Conservation (phyloP, 2,888 invertebrate genomes). For the Epinotia demarniana region DNA sequence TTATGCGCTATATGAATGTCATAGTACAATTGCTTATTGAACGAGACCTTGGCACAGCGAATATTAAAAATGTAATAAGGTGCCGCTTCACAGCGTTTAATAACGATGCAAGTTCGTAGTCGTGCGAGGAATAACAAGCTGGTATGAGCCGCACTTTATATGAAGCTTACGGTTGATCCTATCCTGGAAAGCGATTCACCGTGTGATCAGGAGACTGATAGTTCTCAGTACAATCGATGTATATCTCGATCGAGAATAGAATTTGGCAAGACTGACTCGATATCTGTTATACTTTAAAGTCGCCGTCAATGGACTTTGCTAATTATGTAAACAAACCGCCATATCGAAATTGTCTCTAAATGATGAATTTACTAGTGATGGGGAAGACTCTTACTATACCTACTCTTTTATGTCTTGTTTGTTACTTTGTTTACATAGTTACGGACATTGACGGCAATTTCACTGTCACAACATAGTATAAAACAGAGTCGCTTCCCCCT, state of each 20-base stretch:
- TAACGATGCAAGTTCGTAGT: constrained; percentile 18
- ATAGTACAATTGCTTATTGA: not conserved
- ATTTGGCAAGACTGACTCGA: too few species aligned
- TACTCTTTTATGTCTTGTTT: too few species aligned
- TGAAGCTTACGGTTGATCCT: constrained; percentile 19
- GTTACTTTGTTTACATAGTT: too few species aligned
- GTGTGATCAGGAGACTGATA: not conserved
- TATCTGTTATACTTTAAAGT: too few species aligned
- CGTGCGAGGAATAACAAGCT: constrained; percentile 7
- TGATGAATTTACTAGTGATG: too few species aligned
- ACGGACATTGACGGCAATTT: too few species aligned
- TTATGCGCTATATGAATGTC: not conserved
- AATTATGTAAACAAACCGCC: too few species aligned
- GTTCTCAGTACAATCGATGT: not conserved
- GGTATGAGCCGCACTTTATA: not conserved
- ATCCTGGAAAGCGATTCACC: constrained; percentile 4
- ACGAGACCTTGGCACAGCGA: not conserved
- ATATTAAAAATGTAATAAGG: constrained; percentile 21
- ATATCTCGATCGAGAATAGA: not conserved
- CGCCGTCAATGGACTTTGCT: too few species aligned
- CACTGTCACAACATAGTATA: too few species aligned
- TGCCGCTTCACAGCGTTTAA: constrained; percentile 19
- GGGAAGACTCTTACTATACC: too few species aligned
- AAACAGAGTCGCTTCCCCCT: too few species aligned
- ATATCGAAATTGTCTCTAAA: too few species aligned